Conservation (phyloP, 2,113 vertebrate genomes). For the Morone chrysops region DNA sequence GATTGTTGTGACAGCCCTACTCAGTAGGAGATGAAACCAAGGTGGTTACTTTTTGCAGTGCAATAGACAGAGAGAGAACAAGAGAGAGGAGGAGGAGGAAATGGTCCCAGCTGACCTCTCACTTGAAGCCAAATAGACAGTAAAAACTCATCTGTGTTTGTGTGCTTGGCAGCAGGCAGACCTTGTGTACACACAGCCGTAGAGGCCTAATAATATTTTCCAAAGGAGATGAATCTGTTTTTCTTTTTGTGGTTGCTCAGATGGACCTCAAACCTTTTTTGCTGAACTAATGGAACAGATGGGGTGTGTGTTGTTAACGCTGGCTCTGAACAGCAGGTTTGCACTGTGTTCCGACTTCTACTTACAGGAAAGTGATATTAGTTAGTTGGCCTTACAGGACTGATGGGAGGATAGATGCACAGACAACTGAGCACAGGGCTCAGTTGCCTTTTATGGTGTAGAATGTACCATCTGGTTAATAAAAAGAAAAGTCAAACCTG, state of each 20-base stretch:
- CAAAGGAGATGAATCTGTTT: constrained; percentile 75
- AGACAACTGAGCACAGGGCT: constrained; percentile 1
- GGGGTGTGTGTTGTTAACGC: constrained; percentile 62
- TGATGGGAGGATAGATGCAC: background rate
- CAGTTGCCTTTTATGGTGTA: background rate
- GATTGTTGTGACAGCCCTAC: background rate
- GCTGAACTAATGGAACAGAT: constrained; percentile 68
- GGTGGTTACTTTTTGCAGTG: constrained; percentile 26
- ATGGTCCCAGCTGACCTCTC: constrained; percentile 53
- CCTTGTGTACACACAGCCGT: constrained; percentile 64
- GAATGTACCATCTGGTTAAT: background rate
- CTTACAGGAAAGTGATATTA: constrained; percentile 38
- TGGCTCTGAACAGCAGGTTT: constrained; percentile 55
- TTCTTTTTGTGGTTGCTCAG: constrained; percentile 63
- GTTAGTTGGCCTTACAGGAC: constrained; percentile 18
- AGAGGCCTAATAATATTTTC: constrained; percentile 79
- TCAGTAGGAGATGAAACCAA: background rate
- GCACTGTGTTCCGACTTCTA: constrained; percentile 9
- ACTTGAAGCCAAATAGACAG: constrained; percentile 62
- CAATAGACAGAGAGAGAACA: constrained; percentile 6
- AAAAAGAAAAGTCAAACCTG: background rate
- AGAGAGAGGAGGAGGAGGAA: constrained; percentile 43
- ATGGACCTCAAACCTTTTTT: constrained; percentile 43
- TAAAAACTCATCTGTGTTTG: constrained; percentile 77
- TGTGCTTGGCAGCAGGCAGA: constrained; percentile 66